These are phyloP conservation scores for Strigamia transsilvanica DNA, from an alignment of 2,888 invertebrate species.

Conservation along the genomic window DNA sequence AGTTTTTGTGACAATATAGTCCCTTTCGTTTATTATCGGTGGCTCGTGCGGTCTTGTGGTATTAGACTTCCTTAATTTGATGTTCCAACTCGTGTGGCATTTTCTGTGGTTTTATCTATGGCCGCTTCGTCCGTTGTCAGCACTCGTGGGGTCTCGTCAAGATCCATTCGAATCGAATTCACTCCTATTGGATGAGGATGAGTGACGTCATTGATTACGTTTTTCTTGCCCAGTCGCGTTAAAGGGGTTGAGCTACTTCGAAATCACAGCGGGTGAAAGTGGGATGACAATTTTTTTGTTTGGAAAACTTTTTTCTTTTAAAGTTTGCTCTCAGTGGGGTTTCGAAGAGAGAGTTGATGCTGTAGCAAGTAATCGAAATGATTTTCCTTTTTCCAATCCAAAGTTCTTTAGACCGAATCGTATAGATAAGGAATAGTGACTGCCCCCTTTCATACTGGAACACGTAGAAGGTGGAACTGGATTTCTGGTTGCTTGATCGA, in stretches of 20 bases:
- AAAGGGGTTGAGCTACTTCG: constrained; percentile 40
- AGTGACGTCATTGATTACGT: constrained; percentile 36
- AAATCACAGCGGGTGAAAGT: constrained; percentile 12
- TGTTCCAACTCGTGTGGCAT: constrained; percentile 31
- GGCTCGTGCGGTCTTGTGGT: constrained; percentile 16
- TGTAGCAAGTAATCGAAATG: constrained; percentile 11
- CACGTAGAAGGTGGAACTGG: constrained; percentile 38
- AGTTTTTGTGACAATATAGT: constrained; percentile 28
- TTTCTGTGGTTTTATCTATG: constrained; percentile 32
- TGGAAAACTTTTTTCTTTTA: neutral
- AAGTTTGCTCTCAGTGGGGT: neutral
- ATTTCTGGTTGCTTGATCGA: constrained; percentile 32
- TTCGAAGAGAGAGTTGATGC: neutral
- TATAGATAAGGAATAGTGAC: neutral
- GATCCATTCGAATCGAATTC: neutral
- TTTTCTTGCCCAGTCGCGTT: constrained; percentile 36
- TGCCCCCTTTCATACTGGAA: neutral
- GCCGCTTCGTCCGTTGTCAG: constrained; percentile 23
- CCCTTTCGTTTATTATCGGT: neutral
- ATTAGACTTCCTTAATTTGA: constrained; percentile 2
- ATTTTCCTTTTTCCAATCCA: constrained; percentile 29
- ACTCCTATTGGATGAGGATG: constrained; percentile 19
- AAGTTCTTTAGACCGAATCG: neutral
- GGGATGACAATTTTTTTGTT: neutral
- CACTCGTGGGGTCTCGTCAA: constrained; percentile 14